Evolutionary conservation across 2,888 invertebrate genomes (phyloP).

Genomic region (Mythimna pallens): DNA sequence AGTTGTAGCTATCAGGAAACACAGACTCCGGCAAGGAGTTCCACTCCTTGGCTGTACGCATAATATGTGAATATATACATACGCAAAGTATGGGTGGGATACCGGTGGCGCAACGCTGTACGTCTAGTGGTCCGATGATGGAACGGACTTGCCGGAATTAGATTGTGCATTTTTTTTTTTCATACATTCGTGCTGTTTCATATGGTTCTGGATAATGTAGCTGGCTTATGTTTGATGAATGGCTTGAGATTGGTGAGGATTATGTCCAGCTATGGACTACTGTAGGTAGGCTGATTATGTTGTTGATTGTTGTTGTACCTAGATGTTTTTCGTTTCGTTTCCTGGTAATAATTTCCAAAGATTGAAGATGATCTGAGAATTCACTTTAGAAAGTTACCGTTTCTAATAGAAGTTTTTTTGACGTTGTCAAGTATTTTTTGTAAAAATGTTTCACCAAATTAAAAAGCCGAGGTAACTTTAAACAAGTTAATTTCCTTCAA

Average conservation of each 20-base stretch:
- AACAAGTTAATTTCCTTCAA: slow-evolving; percentile 23
- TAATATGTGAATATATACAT: no score
- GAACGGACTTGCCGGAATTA: no score
- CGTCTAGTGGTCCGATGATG: no score
- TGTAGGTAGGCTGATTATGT: not conserved
- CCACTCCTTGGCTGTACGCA: no score
- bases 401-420: slow-evolving; percentile 6
- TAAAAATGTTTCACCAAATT: not conserved
- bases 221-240: not conserved
- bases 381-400: not conserved
- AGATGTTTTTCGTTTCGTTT: not conserved
- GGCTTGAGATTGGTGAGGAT: not conserved
- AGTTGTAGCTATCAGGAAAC: no score
- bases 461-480: not conserved
- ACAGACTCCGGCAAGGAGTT: no score
- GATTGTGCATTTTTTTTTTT: not conserved
- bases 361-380: not conserved
- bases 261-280: not conserved
- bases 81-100: no score
- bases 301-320: not conserved
- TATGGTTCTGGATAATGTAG: not conserved
- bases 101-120: no score
- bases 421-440: not conserved
- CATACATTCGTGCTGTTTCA: not conserved
- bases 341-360: not conserved